Percentiles rank a stretch among this genome's conserved stretches.
phyloP scores from a whole-genome alignment of 1,140 invertebrate genomes.

The Eubasilissa regina region DNA sequence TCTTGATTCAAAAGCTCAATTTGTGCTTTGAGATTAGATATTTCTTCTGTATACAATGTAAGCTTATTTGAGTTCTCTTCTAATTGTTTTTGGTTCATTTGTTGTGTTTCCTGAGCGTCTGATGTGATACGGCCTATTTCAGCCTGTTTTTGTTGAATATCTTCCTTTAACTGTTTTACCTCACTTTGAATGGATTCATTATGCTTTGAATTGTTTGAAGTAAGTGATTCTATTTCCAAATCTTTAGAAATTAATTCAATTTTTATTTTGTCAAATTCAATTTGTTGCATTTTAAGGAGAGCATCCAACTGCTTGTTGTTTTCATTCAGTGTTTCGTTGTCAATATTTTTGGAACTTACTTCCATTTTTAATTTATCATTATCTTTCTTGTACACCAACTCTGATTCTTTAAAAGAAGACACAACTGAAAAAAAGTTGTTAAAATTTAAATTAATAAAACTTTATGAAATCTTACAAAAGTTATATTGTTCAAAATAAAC shows the following conservation, averaged over 20 bases:
- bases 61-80: slow-evolving; percentile 68
- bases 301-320: slow-evolving; percentile 71
- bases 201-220: slow-evolving; percentile 67
- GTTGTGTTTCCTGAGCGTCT: slow-evolving; percentile 68
- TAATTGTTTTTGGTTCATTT: slow-evolving; percentile 68
- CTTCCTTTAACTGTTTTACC: slow-evolving; percentile 67
- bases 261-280: slow-evolving; percentile 66
- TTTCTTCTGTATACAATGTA: slow-evolving; percentile 62
- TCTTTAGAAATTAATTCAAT: slow-evolving; percentile 66
- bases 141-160: slow-evolving; percentile 56
- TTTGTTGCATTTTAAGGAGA: slow-evolving; percentile 66
- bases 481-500: too few relatives aligned
- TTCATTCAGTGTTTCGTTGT: slow-evolving; percentile 70
- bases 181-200: slow-evolving; percentile 67
- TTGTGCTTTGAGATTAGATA: slow-evolving; percentile 51
- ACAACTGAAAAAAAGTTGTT: slow-evolving; percentile 65
- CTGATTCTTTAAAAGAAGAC: slow-evolving; percentile 68
- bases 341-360: slow-evolving; percentile 71
- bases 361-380: slow-evolving; percentile 74
- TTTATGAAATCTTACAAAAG: too few relatives aligned
- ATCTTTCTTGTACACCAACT: slow-evolving; percentile 72
- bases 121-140: slow-evolving; percentile 55
- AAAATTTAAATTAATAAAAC: neutral
- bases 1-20: slow-evolving; percentile 58
- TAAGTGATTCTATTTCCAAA: slow-evolving; percentile 68